Evolutionary conservation across 1,140 invertebrate genomes (phyloP), one percentile per base, ranked within the genome.

Genomic region (Arctopsyche grandis): DNA sequence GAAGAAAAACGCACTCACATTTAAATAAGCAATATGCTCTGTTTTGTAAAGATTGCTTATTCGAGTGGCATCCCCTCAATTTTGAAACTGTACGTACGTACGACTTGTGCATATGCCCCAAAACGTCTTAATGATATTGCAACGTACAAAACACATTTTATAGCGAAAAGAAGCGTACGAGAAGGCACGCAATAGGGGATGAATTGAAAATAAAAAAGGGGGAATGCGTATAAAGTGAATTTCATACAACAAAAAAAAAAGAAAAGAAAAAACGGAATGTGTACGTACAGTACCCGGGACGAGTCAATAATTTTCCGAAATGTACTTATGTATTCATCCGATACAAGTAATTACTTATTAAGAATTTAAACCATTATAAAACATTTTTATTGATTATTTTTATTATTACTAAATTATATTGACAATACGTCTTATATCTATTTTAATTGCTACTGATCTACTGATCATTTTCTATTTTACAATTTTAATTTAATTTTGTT

Each of bases 51-150:
- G 29, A 38, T 38, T 38, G 29, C 29, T 38, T 38, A 14, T 52
- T 52, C 48, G 12, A 12, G 16, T 10, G 48, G 10, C 48, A 52
- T 52, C 48, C 48, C 48, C 16, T 52, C 12, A 3, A 4, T 1
- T 52, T 52, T 52, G 48, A 52, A 52, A 52, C 16, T 52, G 48
- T 52, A n/a, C n/a, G n/a, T n/a, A n/a, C n/a, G n/a, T n/a, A 52
- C 16, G 10, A 52, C 21, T 24, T 14, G 3, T 24, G 26, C 44
- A 71, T 71, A 71, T 44, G 69, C 43, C 38, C 46, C 16, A 5
- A 71, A 71, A 38, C 44, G 16, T 74, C 71, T 46, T 74, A 74
- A 74, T 74, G 71, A 74, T 46, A 74, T 43, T 74, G 22, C 71
- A 74, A 24, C 19, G 22, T 22, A 56, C 48, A 19, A 56, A 74